Evolutionary conservation across 1,140 invertebrate species (phyloP).

Genomic region (Macrosteles quadrilineatus): DNA sequence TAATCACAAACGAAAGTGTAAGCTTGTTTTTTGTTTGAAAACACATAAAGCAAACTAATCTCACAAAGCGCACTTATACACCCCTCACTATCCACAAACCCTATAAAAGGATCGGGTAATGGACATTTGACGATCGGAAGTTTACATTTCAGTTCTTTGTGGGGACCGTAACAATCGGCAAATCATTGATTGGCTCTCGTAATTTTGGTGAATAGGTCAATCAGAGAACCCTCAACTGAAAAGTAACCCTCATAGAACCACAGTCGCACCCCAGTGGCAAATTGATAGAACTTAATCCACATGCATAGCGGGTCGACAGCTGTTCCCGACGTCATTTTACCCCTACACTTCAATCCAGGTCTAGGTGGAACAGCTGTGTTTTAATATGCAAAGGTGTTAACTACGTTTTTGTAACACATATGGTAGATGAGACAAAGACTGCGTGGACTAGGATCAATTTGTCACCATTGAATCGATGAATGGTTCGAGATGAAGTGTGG

Average conservation of each 20-base stretch:
- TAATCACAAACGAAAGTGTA: too few relatives aligned
- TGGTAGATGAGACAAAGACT: background rate
- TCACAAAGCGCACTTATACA: too few relatives aligned
- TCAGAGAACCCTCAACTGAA: background rate
- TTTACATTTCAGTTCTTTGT: background rate
- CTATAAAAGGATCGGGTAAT: too few relatives aligned
- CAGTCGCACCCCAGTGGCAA: background rate
- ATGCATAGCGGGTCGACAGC: background rate
- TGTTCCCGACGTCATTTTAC: background rate
- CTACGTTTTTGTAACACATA: background rate
- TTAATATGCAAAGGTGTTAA: conserved; percentile 11
- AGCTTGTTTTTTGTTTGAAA: too few relatives aligned
- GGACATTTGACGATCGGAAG: too few relatives aligned
- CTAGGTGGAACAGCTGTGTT: conserved; percentile 7
- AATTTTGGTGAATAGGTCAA: conserved; percentile 1
- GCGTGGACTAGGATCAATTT: background rate
- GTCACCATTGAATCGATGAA: background rate
- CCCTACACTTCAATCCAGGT: background rate
- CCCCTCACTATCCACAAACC: too few relatives aligned
- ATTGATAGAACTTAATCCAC: background rate
- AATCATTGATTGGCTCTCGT: conserved; percentile 2
- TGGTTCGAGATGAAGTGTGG: background rate
- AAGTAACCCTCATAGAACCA: background rate
- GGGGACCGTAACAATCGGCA: background rate
- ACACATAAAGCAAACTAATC: too few relatives aligned